Base-by-base conservation (phyloP, 2,113 vertebrate genomes). In the Grantiella picta region DNA sequence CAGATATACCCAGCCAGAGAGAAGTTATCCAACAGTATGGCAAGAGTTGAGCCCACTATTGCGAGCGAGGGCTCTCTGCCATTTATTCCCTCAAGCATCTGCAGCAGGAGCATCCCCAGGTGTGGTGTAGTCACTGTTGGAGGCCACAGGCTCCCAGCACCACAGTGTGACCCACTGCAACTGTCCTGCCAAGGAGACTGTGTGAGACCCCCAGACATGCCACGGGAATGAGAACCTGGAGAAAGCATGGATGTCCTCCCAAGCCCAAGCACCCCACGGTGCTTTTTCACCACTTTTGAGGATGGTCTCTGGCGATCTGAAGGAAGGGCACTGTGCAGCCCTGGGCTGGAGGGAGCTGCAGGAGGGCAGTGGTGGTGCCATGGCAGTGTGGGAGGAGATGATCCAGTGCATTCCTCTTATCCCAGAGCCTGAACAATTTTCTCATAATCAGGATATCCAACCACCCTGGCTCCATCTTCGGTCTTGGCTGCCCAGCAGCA, bases 231-330 rank as follows among this genome's bases (percentile, higher is more conserved):
- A 57, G 38, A 64, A 16, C 40, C 64, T 77, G 63, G 33, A 56
- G 53, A n/a, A 52, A 57, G 14, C 14, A 27, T 0, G 24, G 64
- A 13, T 49, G 31, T 28, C 54, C 24, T 72, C 14, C n/a, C 52
- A 36, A 23, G 31, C 13, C 10, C 11, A 31, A 72, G 29, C 23
- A 36, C 6, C 12, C 23, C 0, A 0, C 21, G 15, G 33, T 35
- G 35, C 7, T 80, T 31, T 56, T 53, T n/a, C 61, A 27, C 3
- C 20, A 3, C 16, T 5, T 1, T 2, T 29, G 29, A n/a, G 36
- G 24, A 25, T 15, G 35, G 69, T 65, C 35, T 28, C 8, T 38
- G 40, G 17, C 29, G 27, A 24, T 27, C 21, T 29, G 61, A 44
- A 47, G 47, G n/a, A 57, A 72, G 36, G 50, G 14, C 0, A 0